These are phyloP conservation scores for Conopomorpha cramerella DNA, from an alignment of 1,140 invertebrate genomes.

Conservation along the genomic window DNA sequence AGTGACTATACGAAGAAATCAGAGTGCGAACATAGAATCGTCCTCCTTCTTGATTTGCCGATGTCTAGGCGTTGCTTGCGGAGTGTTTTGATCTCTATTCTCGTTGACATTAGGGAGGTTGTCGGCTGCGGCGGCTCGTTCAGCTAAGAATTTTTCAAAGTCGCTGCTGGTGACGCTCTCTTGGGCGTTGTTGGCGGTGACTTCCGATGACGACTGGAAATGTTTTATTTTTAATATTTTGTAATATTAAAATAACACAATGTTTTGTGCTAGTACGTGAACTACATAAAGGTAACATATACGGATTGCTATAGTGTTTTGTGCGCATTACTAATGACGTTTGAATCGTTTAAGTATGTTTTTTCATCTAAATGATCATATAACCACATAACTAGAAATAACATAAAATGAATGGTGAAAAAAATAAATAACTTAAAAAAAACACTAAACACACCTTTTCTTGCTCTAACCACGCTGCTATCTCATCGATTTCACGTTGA, in stretches of 20 bases:
- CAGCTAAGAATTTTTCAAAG: constrained; percentile 90
- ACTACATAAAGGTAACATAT: no score
- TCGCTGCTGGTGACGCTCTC: constrained; percentile 85
- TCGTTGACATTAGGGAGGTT: constrained; percentile 37
- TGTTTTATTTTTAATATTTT: no score
- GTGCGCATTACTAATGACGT: no score
- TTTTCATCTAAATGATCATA: no score
- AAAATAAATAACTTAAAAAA: constrained; percentile 15
- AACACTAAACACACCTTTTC: constrained; percentile 41
- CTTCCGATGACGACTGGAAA: constrained; percentile 29
- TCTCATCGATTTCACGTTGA: constrained; percentile 91
- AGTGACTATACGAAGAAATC: no score
- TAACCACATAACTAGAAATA: no score
- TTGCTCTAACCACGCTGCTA: constrained; percentile 86
- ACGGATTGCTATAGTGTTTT: no score
- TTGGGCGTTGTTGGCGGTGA: constrained; percentile 49
- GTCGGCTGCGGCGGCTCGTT: constrained; percentile 84
- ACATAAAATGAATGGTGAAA: constrained; percentile 10
- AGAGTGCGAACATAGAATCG: constrained; percentile 52
- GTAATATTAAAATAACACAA: no score
- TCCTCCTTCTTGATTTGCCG: constrained; percentile 48
- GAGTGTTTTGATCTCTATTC: constrained; percentile 6
- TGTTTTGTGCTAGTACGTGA: no score
- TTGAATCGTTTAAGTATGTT: no score
- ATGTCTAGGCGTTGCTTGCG: constrained; percentile 19